Evolutionary conservation across 2,888 invertebrate genomes (phyloP).

Genomic region (Branchipolynoe longqiensis): DNA sequence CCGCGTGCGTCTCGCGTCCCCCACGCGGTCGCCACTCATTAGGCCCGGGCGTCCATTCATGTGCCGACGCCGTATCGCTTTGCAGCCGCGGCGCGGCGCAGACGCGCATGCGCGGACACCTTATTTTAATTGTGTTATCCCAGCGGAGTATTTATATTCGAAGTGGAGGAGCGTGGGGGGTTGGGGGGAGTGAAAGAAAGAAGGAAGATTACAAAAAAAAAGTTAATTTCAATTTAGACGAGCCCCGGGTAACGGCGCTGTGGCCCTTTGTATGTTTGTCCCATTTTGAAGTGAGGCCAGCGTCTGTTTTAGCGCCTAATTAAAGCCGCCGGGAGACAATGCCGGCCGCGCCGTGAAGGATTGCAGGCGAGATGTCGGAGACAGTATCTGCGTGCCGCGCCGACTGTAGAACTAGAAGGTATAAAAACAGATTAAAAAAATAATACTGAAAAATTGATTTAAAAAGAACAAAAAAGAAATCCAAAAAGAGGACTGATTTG

Average conservation of each 20-base stretch:
- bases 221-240: constrained; percentile 55
- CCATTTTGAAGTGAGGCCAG: constrained; percentile 49
- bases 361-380: constrained; percentile 25
- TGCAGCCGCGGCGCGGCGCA: not conserved
- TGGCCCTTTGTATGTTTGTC: constrained; percentile 27
- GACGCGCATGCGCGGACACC: constrained; percentile 29
- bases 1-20: constrained; percentile 26
- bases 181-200: too few species aligned
- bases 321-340: constrained; percentile 27
- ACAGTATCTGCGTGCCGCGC: not conserved
- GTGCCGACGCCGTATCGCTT: too few species aligned
- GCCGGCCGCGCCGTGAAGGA: constrained; percentile 12
- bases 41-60: constrained; percentile 38
- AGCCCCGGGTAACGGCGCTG: not conserved
- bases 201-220: too few species aligned
- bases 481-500: constrained; percentile 26
- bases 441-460: too few species aligned
- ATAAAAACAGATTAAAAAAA: too few species aligned
- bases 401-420: too few species aligned
- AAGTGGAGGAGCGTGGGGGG: too few species aligned
- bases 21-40: constrained; percentile 39
- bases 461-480: too few species aligned
- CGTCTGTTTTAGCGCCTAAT: constrained; percentile 53
- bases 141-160: constrained; percentile 51
- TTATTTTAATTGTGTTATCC: constrained; percentile 54